Percentiles rank a stretch among this genome's conserved stretches.
These are phyloP conservation scores for Pterocles orientalis DNA, from an alignment of 2,113 vertebrate species.

Conservation along the genomic window DNA sequence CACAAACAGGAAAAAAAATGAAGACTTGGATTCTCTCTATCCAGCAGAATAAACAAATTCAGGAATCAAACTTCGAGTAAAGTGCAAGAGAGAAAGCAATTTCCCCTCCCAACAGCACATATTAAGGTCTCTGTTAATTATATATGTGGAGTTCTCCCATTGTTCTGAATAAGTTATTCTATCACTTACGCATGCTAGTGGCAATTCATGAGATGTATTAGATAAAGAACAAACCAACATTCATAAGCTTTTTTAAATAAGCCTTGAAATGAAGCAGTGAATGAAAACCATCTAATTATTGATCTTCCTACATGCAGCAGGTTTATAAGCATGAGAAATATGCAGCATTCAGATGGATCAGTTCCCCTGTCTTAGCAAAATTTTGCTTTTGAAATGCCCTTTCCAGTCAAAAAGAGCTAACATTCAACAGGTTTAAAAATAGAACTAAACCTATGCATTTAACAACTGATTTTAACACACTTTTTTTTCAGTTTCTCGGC, in stretches of 20 bases:
- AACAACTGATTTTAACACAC: neutral
- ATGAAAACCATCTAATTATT: neutral
- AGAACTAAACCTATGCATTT: neutral
- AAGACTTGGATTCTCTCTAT: neutral
- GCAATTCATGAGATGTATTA: neutral
- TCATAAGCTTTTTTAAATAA: neutral
- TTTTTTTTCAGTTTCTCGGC: neutral
- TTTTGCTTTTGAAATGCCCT: neutral
- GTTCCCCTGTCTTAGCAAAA: neutral
- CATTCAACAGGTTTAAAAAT: neutral
- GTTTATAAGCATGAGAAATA: neutral
- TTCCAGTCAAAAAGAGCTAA: neutral
- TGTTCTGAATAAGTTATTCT: neutral
- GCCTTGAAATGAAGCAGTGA: neutral
- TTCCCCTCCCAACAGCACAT: neutral
- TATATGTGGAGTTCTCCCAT: neutral
- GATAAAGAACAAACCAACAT: neutral
- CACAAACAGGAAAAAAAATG: neutral
- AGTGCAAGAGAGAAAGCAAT: neutral
- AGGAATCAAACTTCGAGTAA: neutral
- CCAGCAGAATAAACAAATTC: neutral
- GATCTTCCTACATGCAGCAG: neutral
- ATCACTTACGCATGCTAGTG: neutral
- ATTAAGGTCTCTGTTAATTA: neutral
- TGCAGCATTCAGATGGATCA: neutral